Base-by-base conservation (phyloP, 1,140 invertebrate genomes). In the Bombyx mori region DNA sequence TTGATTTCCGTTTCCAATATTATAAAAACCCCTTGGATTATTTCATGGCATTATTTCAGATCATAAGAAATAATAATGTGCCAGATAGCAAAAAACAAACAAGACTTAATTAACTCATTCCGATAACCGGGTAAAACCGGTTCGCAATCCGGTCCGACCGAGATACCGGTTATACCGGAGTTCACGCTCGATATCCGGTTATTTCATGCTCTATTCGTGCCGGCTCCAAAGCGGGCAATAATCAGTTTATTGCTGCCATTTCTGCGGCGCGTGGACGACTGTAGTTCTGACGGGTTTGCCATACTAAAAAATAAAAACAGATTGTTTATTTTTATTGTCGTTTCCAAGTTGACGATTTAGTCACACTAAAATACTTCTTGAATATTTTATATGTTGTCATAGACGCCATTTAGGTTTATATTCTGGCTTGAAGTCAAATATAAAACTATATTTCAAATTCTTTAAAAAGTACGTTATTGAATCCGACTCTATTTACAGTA, bases 181-280 rank as follows among this genome's bases (percentile, higher is more conserved):
- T 52, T 52, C 42, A 52, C 42, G 26, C 51, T 42, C 8, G 18
- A 22, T 52, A 35, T 42, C 46, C 46, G 54, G 47, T 9, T 22
- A 22, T 48, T 56, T 48, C 54, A 35, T 43, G 54, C 6, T 56
- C 26, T 48, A 42, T 35, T 42, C 35, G 54, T 42, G 46, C 42
- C 45, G 46, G 46, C n/a, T 49, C 26, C 45, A 26, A 44, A 48
- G 26, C 46, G 43, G 42, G 46, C 54, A 12, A 56, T 56, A 56
- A 56, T 56, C 54, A 47, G 46, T 56, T 56, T 56, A 56, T 49
- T 42, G 46, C 42, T n/a, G 9, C 26, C 26, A 52, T 35, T 49
- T 52, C 51, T 42, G 42, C 42, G 51, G 8, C n/a, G 12, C 51
- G 42, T 12, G 51, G 26, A 42, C 51, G 26, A 42, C 26, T 35